Base-by-base conservation (phyloP, 1,140 invertebrate genomes). In the Drosophila funebris region DNA sequence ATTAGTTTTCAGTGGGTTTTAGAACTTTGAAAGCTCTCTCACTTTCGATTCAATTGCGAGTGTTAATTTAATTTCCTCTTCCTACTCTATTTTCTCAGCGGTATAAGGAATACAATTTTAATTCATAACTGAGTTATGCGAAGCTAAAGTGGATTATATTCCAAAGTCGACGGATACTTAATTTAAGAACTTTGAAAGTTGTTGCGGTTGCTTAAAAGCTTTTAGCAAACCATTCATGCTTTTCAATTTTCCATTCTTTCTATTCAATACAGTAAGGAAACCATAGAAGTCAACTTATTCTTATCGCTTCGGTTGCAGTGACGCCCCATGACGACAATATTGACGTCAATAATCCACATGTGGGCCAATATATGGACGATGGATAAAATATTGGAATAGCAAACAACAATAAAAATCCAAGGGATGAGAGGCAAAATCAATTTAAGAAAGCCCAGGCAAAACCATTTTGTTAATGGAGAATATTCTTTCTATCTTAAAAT, bases 1-100 rank as follows among this genome's bases (percentile, higher is more conserved):
- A 85, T 85, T 85, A 72, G 77, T 80, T 79, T 77, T 33, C 43
- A 76, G 22, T 57, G 43, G 46, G 69, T 52, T 58, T 36, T 52
- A 46, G 41, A 70, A 58, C 53, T 61, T 53, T 24, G 33, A 2
- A 7, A 24, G 24, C 50, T 14, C 58, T 75, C 22, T n/a, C 9
- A 13, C 11, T 46, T 31, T 31, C 20, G 1, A 7, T 16, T 56
- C 8, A 20, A 16, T 52, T 44, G 8, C 18, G 66, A 37, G 36
- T 41, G 20, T 31, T 48, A 44, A 76, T 77, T 76, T 79, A 67
- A 39, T 58, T 37, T 4, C 29, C 41, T 48, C 48, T 58, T 33
- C 11, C 11, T 11, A 20, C 5, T 16, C 3, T 13, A 13, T 36
- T 36, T 4, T 3, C 11, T n/a, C 33, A 13, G 33, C n/a, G 1